Evolutionary conservation across 1,140 invertebrate species (phyloP).

Genomic region (Eufriesea mexicana): DNA sequence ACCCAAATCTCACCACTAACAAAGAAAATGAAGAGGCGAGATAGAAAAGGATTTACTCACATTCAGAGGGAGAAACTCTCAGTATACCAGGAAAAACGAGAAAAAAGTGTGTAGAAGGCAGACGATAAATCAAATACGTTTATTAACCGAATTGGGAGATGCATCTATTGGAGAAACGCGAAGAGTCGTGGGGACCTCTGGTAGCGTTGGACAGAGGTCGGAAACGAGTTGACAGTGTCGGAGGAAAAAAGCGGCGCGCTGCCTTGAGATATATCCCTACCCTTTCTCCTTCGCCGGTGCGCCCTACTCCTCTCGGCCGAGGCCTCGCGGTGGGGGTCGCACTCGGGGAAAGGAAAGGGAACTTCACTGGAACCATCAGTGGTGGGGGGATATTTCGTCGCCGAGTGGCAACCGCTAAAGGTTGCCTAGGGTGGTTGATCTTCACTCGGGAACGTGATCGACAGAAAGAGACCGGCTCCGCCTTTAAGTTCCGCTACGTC

Average conservation of each 20-base stretch:
- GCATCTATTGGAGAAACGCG: constrained; percentile 4
- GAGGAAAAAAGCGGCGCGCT: constrained; percentile 43
- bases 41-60: too few relatives aligned
- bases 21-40: too few relatives aligned
- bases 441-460: constrained; percentile 41
- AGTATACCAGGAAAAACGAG: neutral
- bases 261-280: constrained; percentile 16
- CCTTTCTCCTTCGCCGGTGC: neutral
- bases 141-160: constrained; percentile 52
- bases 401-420: constrained; percentile 38
- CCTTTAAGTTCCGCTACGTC: constrained; percentile 10
- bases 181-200: neutral
- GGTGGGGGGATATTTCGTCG: constrained; percentile 33
- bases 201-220: neutral
- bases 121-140: constrained; percentile 39
- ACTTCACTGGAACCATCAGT: neutral
- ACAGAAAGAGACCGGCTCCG: constrained; percentile 15
- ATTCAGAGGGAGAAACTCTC: too few relatives aligned
- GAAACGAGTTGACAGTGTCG: constrained; percentile 29
- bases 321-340: neutral
- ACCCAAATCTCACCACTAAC: neutral
- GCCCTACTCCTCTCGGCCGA: neutral
- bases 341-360: constrained; percentile 1
- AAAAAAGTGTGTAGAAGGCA: neutral
- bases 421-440: constrained; percentile 40